These are phyloP conservation scores for Pterocles orientalis DNA, from an alignment of 2,113 vertebrate genomes.

Conservation along the genomic window DNA sequence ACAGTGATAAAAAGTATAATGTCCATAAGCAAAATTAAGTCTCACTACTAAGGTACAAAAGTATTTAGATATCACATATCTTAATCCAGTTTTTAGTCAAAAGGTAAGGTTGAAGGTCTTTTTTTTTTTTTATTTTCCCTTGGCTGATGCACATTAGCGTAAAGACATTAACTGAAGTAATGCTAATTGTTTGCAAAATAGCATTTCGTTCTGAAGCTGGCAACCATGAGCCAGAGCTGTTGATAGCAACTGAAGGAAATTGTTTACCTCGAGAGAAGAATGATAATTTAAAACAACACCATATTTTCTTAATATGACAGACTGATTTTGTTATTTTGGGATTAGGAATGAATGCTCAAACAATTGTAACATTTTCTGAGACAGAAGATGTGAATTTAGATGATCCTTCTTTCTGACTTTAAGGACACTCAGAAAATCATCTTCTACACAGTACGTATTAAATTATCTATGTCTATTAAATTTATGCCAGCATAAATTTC, in stretches of 20 bases:
- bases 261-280: not conserved
- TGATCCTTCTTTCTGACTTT: not conserved
- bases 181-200: not conserved
- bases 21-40: not conserved
- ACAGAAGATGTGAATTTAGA: not conserved
- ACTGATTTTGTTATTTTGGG: not conserved
- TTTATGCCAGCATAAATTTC: not conserved
- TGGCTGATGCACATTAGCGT: not conserved
- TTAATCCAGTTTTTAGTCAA: not conserved
- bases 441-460: not conserved
- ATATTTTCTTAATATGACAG: not conserved
- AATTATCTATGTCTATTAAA: not conserved
- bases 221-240: not conserved
- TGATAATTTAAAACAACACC: not conserved
- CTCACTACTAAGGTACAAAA: not conserved
- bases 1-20: not conserved
- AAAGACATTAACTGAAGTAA: not conserved
- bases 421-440: not conserved
- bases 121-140: not conserved
- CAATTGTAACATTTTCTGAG: not conserved
- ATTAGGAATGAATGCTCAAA: not conserved
- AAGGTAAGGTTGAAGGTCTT: not conserved
- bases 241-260: not conserved
- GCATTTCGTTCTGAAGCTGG: not conserved
- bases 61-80: not conserved